phyloP scores from a whole-genome alignment of 1,140 invertebrate genomes.

The Dendrolimus punctatus region DNA sequence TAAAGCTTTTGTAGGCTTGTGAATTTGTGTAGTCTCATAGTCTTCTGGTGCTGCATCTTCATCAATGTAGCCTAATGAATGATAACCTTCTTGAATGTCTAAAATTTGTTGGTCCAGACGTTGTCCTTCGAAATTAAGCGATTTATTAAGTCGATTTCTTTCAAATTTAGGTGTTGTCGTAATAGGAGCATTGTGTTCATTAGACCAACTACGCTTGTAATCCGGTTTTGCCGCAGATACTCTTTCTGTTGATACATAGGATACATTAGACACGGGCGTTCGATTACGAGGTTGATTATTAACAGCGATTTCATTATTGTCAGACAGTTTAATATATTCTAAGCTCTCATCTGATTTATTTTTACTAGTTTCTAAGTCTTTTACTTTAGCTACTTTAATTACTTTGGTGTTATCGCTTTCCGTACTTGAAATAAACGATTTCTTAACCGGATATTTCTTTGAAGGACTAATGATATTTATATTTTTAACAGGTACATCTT shows the following conservation, averaged over 20 bases:
- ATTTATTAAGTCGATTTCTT: slow-evolving; percentile 67
- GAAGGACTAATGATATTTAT: slow-evolving; percentile 62
- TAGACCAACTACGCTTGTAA: slow-evolving; percentile 50
- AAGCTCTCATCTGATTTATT: slow-evolving; percentile 61
- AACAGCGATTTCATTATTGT: slow-evolving; percentile 65
- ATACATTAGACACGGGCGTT: slow-evolving; percentile 64
- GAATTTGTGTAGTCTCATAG: slow-evolving; percentile 36
- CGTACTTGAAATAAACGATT: slow-evolving; percentile 49
- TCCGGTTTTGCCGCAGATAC: slow-evolving; percentile 30
- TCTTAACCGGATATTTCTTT: slow-evolving; percentile 60
- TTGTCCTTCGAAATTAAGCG: slow-evolving; percentile 62
- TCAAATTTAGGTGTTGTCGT: slow-evolving; percentile 58
- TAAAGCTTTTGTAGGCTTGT: slow-evolving; percentile 57
- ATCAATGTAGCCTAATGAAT: slow-evolving; percentile 66
- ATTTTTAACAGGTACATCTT: slow-evolving; percentile 58
- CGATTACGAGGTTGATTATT: slow-evolving; percentile 67
- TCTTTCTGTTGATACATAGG: slow-evolving; percentile 56
- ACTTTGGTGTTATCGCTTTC: slow-evolving; percentile 53
- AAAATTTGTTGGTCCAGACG: slow-evolving; percentile 66
- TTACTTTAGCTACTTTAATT: slow-evolving; percentile 62
- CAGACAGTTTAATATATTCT: slow-evolving; percentile 63
- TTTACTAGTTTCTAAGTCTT: slow-evolving; percentile 63
- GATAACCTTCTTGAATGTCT: slow-evolving; percentile 63
- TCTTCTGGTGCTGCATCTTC: slow-evolving; percentile 39
- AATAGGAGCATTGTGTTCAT: slow-evolving; percentile 47